phyloP scores from a whole-genome alignment of 2,113 vertebrate species.

The Promerops cafer region DNA sequence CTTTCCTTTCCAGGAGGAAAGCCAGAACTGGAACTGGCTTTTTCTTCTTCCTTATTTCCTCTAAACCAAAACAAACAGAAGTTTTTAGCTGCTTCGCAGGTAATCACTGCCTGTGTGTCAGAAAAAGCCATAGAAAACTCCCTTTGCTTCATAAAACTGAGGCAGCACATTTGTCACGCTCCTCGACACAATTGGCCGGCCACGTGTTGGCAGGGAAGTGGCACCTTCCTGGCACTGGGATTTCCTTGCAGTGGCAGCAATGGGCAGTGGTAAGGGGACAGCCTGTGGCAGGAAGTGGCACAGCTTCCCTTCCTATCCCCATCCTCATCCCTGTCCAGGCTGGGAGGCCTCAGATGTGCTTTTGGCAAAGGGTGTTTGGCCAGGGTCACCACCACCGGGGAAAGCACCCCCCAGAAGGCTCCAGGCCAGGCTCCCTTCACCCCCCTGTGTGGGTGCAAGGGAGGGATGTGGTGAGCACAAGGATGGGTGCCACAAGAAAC shows the following conservation, averaged over 20 bases:
- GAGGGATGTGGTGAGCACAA: neutral
- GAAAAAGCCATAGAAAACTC: neutral
- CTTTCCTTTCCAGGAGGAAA: neutral
- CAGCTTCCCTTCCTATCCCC: neutral
- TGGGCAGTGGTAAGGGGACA: rapidly evolving
- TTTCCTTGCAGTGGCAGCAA: neutral
- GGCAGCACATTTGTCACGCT: neutral
- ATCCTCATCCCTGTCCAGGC: neutral
- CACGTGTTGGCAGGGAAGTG: rapidly evolving
- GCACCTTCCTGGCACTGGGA: neutral
- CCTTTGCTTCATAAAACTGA: neutral
- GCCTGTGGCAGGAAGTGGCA: neutral
- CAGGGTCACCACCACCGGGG: neutral
- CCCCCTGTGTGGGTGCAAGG: rapidly evolving
- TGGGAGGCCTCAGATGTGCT: neutral
- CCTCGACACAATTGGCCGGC: rapidly evolving
- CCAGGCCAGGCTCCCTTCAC: neutral
- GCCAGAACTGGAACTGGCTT: neutral
- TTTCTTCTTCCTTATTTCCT: neutral
- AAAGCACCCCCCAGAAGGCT: neutral
- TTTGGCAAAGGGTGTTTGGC: neutral
- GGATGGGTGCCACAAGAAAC: rapidly evolving
- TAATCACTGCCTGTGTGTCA: neutral
- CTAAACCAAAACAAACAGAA: neutral
- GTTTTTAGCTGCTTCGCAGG: neutral